Evolutionary conservation across 2,113 vertebrate genomes (phyloP).

Genomic region (Elephas maximus): DNA sequence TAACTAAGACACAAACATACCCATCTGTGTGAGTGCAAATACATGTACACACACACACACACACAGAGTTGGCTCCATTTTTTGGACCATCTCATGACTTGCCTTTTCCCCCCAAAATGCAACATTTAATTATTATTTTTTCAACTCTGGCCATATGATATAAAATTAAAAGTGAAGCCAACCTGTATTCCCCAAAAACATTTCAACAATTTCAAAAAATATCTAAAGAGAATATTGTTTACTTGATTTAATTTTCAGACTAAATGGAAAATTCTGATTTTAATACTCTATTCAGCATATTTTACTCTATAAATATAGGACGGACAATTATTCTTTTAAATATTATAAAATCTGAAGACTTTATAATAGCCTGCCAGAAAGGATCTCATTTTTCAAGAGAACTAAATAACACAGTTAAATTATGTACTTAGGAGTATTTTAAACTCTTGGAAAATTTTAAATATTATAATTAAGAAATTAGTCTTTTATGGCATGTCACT

Average conservation of each 20-base stretch:
- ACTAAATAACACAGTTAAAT: constrained; percentile 74
- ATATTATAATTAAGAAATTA: constrained; percentile 81
- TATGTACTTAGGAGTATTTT: constrained; percentile 72
- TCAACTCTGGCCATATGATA: constrained; percentile 24
- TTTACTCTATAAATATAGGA: constrained; percentile 69
- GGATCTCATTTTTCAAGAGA: constrained; percentile 75
- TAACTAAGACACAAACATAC: not conserved
- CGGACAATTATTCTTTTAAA: constrained; percentile 74
- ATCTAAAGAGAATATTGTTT: constrained; percentile 50
- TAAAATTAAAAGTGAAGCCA: constrained; percentile 52
- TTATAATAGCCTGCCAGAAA: constrained; percentile 79
- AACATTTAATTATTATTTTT: constrained; percentile 26
- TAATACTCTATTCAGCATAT: constrained; percentile 59
- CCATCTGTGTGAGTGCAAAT: not conserved
- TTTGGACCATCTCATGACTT: not conserved
- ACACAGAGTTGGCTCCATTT: not conserved
- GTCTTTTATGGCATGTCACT: constrained; percentile 76
- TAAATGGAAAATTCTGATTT: constrained; percentile 64
- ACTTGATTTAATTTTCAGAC: constrained; percentile 58
- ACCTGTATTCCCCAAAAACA: not conserved
- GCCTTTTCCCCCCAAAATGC: not conserved
- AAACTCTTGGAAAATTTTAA: constrained; percentile 80
- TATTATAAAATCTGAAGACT: constrained; percentile 73
- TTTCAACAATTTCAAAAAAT: constrained; percentile 45
- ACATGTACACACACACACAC: not conserved